phyloP scores from a whole-genome alignment of 2,888 invertebrate species.

The Hesperia comma region DNA sequence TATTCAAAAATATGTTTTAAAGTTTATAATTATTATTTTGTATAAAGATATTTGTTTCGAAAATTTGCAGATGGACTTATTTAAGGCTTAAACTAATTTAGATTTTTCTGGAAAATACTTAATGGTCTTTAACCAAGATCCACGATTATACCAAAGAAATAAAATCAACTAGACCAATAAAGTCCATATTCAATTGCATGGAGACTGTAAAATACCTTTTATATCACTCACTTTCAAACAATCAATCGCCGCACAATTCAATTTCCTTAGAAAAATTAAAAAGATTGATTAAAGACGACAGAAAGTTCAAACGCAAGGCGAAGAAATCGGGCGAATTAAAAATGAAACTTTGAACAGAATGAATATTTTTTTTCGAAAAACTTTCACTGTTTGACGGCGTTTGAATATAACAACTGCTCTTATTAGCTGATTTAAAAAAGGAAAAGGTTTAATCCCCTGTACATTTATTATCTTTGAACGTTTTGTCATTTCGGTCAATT shows the following conservation, averaged over 20 bases:
- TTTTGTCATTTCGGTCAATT: neutral
- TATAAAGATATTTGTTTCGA: no score
- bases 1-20: no score
- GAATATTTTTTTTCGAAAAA: constrained; percentile 25
- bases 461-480: neutral
- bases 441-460: neutral
- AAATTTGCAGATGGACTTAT: no score
- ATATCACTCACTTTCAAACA: constrained; percentile 28
- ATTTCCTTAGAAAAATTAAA: constrained; percentile 37
- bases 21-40: no score
- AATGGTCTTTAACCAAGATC: no score
- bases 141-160: no score
- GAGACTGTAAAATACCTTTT: constrained; percentile 18
- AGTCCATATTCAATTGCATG: constrained; percentile 17
- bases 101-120: no score
- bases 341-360: constrained; percentile 30
- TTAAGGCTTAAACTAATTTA: no score
- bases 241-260: constrained; percentile 33
- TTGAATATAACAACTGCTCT: constrained; percentile 17
- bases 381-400: constrained; percentile 14
- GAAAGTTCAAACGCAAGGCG: constrained; percentile 35
- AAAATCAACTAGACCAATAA: neutral
- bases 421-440: neutral
- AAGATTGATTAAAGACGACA: constrained; percentile 36
- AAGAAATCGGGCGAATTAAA: constrained; percentile 35